Evolutionary conservation across 53 echinoderm and acorn worm genomes (phyloP).

Genomic region (Crossaster papposus): DNA sequence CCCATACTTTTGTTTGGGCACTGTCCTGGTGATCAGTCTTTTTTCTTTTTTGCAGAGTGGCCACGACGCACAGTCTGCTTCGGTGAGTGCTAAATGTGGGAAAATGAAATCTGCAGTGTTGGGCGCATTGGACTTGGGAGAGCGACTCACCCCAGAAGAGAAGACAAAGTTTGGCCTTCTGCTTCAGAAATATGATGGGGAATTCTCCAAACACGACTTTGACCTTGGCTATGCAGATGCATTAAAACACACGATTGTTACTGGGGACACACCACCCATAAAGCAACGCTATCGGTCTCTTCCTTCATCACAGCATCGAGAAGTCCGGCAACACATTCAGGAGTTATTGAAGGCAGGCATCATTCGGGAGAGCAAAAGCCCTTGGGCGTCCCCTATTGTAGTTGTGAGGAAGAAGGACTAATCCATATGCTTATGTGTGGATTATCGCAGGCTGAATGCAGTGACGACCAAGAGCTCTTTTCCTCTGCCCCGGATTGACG

Average conservation of each 20-base stretch:
- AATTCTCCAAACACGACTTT: conserved; percentile 13
- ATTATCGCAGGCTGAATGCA: conserved; percentile 20
- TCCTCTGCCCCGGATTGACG: conserved; percentile 50
- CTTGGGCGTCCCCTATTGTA: conserved; percentile 32
- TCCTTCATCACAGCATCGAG: conserved; percentile 14
- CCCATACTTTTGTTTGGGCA: too few species aligned
- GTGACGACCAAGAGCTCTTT: conserved; percentile 38
- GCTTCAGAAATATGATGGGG: conserved; percentile 17
- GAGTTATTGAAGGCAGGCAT: conserved; percentile 12
- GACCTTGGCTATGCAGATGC: conserved; percentile 15
- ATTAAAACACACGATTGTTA: conserved; percentile 4
- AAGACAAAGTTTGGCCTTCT: not conserved
- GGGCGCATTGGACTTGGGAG: not conserved
- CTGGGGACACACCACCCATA: conserved; percentile 15
- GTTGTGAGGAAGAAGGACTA: conserved; percentile 13
- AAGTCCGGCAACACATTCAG: conserved; percentile 34
- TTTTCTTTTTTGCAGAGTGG: too few species aligned
- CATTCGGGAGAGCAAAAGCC: conserved; percentile 20
- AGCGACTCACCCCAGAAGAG: not conserved
- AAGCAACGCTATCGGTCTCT: conserved; percentile 39
- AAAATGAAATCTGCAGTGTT: not conserved
- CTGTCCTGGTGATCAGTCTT: too few species aligned
- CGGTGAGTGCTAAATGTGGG: too few species aligned
- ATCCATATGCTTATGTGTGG: conserved; percentile 34
- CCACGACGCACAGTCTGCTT: too few species aligned